phyloP scores from a whole-genome alignment of 1,140 invertebrate genomes.

The Nephotettix cincticeps region DNA sequence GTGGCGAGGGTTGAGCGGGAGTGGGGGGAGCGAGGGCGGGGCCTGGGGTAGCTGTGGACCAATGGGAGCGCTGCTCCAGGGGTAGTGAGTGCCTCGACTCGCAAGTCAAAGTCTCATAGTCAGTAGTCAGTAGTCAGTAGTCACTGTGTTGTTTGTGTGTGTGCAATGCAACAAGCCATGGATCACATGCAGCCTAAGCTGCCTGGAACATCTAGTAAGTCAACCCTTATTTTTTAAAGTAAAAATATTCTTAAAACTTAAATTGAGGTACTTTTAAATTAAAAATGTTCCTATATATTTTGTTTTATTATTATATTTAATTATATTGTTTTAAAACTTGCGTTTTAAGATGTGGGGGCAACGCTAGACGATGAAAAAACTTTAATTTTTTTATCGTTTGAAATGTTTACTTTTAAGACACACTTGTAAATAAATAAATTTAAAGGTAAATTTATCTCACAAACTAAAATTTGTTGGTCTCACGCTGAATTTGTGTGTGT shows the following conservation, averaged over 20 bases:
- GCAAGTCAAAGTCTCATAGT: background rate
- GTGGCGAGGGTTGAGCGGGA: background rate
- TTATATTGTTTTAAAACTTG: too few species aligned
- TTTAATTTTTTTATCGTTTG: too few species aligned
- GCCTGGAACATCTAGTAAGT: slow-evolving; percentile 2
- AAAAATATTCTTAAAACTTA: background rate
- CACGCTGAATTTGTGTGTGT: too few species aligned
- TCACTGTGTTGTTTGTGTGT: background rate
- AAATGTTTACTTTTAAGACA: too few species aligned
- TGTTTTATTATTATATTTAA: too few species aligned
- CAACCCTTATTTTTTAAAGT: background rate
- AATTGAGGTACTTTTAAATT: background rate
- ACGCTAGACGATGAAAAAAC: too few species aligned
- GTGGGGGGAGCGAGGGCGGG: background rate
- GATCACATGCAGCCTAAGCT: slow-evolving; percentile 14
- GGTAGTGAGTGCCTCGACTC: too few species aligned
- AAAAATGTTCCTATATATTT: too few species aligned
- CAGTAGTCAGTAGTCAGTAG: background rate
- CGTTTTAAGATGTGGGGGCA: too few species aligned
- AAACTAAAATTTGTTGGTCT: too few species aligned
- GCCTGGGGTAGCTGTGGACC: background rate
- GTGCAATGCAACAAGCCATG: background rate
- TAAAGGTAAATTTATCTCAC: too few species aligned
- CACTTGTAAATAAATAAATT: too few species aligned
- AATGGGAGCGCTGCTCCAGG: background rate